phyloP scores from a whole-genome alignment of 2,888 invertebrate genomes.

The Drosophila birchii region DNA sequence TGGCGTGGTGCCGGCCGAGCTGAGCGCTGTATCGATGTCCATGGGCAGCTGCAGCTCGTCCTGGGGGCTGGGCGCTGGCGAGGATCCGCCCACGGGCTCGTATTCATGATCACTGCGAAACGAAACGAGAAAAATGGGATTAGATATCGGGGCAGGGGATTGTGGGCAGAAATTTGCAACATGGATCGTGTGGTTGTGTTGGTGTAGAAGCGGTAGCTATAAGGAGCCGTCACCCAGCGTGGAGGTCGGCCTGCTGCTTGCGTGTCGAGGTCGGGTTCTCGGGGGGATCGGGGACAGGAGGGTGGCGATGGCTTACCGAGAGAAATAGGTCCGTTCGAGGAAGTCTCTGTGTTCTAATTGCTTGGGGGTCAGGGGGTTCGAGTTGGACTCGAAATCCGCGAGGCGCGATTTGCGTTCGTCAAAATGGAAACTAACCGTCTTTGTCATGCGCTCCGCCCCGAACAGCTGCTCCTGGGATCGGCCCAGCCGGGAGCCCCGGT shows the following conservation, averaged over 20 bases:
- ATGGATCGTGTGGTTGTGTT: conserved; percentile 27
- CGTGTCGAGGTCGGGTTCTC: conserved; percentile 48
- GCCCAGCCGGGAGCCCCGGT: conserved; percentile 75
- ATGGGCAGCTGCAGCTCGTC: conserved; percentile 55
- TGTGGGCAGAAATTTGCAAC: conserved; percentile 1
- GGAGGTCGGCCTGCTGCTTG: conserved; percentile 40
- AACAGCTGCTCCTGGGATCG: conserved; percentile 81
- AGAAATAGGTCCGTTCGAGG: conserved; percentile 83
- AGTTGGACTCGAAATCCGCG: conserved; percentile 77
- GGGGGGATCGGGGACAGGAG: conserved; percentile 51
- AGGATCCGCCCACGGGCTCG: conserved; percentile 90
- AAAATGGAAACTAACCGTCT: conserved; percentile 85
- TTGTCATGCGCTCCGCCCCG: conserved; percentile 81
- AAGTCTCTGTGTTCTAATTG: conserved; percentile 79
- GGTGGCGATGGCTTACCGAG: conserved; percentile 83
- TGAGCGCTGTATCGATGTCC: conserved; percentile 84
- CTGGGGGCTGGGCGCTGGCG: conserved; percentile 59
- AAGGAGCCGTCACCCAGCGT: conserved; percentile 59
- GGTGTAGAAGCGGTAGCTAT: conserved; percentile 67
- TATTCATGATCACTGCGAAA: conserved; percentile 95
- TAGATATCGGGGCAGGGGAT: background rate
- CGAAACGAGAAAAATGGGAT: background rate
- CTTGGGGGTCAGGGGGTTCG: conserved; percentile 69
- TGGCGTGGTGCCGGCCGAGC: conserved; percentile 86
- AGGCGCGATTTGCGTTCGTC: conserved; percentile 83